Percentiles rank a stretch among this genome's conserved stretches.
Evolutionary conservation across 2,888 invertebrate genomes (phyloP).

Genomic region (Dinocampus coccinellae): DNA sequence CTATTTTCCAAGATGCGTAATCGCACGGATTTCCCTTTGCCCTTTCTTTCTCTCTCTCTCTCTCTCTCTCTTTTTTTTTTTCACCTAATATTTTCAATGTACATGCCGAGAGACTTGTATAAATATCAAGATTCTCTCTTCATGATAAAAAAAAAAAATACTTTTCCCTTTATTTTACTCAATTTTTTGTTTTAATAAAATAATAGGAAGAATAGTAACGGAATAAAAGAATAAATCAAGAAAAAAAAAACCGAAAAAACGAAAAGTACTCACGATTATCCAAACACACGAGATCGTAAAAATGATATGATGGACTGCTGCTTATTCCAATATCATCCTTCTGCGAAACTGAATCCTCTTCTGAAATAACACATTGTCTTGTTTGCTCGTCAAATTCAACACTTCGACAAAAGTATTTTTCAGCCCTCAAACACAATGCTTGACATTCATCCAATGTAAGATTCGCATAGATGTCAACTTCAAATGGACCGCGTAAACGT

Average conservation of each 20-base stretch:
- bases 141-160: too few species aligned
- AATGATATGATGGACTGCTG: slow-evolving; percentile 87
- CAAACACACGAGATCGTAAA: slow-evolving; percentile 89
- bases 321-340: slow-evolving; percentile 89
- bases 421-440: slow-evolving; percentile 86
- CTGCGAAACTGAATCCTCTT: slow-evolving; percentile 91
- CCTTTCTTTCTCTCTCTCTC: too few species aligned
- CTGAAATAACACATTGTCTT: slow-evolving; percentile 88
- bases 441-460: slow-evolving; percentile 90
- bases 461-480: slow-evolving; percentile 88
- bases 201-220: too few species aligned
- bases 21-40: slow-evolving; percentile 30
- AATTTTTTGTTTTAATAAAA: too few species aligned
- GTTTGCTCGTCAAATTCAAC: slow-evolving; percentile 91
- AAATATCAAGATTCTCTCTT: not conserved
- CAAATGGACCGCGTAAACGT: slow-evolving; percentile 88
- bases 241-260: not conserved
- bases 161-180: too few species aligned
- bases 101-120: not conserved
- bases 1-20: slow-evolving; percentile 38
- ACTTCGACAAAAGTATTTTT: slow-evolving; percentile 91
- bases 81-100: not conserved
- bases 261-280: slow-evolving; percentile 84
- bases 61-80: slow-evolving; percentile 16
- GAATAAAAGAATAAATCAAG: not conserved